A percentile compares a stretch with the other conserved stretches of the same genome.
Conservation (phyloP, 2,797 vertebrate species). For the Paedocypris micromegethes region DNA sequence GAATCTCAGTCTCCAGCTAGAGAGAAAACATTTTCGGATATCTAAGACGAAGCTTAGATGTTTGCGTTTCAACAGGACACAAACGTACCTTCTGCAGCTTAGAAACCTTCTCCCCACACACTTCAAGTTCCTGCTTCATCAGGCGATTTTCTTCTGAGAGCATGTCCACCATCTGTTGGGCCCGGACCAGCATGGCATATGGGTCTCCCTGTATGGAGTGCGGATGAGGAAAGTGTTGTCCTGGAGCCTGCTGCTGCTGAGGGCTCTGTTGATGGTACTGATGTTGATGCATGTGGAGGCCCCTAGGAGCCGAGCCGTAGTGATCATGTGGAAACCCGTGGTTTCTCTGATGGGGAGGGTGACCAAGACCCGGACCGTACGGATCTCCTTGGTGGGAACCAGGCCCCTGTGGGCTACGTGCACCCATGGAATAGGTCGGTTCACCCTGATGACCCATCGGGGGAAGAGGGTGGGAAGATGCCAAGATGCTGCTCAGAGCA, state of each 20-base stretch:
- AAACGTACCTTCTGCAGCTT: conserved; percentile 85
- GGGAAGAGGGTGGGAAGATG: conserved; percentile 64
- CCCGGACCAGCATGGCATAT: conserved; percentile 81
- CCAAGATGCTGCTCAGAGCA: conserved; percentile 75
- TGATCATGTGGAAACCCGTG: conserved; percentile 62
- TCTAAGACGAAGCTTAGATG: not conserved
- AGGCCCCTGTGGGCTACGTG: conserved; percentile 56
- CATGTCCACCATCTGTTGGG: conserved; percentile 93
- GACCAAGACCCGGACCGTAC: conserved; percentile 63
- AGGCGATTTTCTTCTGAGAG: conserved; percentile 88
- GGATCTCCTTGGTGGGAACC: conserved; percentile 69
- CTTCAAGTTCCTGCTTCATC: conserved; percentile 87
- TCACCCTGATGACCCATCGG: conserved; percentile 72
- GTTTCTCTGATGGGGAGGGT: conserved; percentile 53
- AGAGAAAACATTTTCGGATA: not conserved
- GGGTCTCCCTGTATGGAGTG: conserved; percentile 82
- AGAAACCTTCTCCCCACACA: conserved; percentile 87
- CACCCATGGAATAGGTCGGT: conserved; percentile 62
- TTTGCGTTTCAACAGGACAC: not conserved
- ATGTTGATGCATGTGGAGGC: conserved; percentile 61
- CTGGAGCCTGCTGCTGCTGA: conserved; percentile 59
- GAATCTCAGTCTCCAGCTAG: conserved; percentile 95
- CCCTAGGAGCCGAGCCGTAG: conserved; percentile 69
- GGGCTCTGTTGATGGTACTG: conserved; percentile 52
- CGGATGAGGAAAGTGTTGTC: conserved; percentile 71